Evolutionary conservation across 2,113 vertebrate species (phyloP).

Genomic region (Nothobranchius kuhntae): DNA sequence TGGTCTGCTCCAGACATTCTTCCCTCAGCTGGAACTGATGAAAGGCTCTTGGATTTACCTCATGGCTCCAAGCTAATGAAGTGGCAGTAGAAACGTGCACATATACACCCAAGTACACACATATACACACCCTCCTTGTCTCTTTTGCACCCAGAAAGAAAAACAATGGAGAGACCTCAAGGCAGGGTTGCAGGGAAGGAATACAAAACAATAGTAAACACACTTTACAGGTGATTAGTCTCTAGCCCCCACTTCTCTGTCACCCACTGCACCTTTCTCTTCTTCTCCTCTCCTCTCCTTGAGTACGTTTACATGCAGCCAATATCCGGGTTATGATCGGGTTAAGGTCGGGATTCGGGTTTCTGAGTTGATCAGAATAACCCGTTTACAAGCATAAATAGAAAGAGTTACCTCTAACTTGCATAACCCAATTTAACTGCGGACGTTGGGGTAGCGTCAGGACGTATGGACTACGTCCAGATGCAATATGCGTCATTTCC

Average conservation of each 20-base stretch:
- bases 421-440: no score
- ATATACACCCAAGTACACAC: slow-evolving; percentile 27
- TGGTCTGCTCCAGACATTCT: slow-evolving; percentile 80
- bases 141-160: slow-evolving; percentile 66
- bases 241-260: neutral
- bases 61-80: slow-evolving; percentile 80
- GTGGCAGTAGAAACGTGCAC: slow-evolving; percentile 75
- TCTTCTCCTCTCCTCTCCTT: slow-evolving; percentile 18
- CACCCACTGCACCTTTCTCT: slow-evolving; percentile 23
- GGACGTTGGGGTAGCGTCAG: no score
- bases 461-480: no score
- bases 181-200: slow-evolving; percentile 76
- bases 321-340: no score
- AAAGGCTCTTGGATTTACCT: slow-evolving; percentile 78
- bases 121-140: slow-evolving; percentile 75
- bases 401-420: no score
- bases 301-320: no score
- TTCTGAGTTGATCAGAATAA: no score
- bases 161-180: slow-evolving; percentile 73
- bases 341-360: no score
- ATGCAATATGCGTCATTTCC: no score
- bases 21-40: slow-evolving; percentile 51
- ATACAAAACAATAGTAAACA: slow-evolving; percentile 42
- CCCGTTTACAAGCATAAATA: no score
- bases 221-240: slow-evolving; percentile 61